Conservation (phyloP, 2,888 invertebrate genomes). For the Leptinotarsa rubiginosa region DNA sequence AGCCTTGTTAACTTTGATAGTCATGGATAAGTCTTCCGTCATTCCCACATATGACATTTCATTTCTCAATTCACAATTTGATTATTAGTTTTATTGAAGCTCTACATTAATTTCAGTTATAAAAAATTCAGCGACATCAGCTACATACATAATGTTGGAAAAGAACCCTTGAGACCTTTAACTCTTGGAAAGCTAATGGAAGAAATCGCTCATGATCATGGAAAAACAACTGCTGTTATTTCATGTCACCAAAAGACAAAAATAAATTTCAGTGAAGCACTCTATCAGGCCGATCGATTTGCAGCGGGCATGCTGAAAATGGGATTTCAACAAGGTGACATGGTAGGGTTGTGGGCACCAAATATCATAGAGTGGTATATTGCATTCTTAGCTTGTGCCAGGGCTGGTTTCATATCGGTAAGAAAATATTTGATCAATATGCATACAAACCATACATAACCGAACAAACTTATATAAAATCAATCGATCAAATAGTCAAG, state of each 20-base stretch:
- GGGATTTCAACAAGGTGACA: slow-evolving; percentile 78
- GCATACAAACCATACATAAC: too few relatives aligned
- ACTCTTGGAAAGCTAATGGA: slow-evolving; percentile 73
- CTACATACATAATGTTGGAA: slow-evolving; percentile 69
- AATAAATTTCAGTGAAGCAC: slow-evolving; percentile 68
- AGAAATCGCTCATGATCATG: slow-evolving; percentile 68
- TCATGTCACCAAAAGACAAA: slow-evolving; percentile 69
- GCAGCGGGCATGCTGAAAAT: slow-evolving; percentile 77
- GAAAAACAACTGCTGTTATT: slow-evolving; percentile 71
- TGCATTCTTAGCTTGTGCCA: slow-evolving; percentile 76
- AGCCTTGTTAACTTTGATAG: too few relatives aligned
- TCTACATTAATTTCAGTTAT: slow-evolving; percentile 27
- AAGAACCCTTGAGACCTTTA: slow-evolving; percentile 67
- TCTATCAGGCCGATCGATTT: slow-evolving; percentile 73
- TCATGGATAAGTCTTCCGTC: too few relatives aligned
- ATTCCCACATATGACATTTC: too few relatives aligned
- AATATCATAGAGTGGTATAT: slow-evolving; percentile 83
- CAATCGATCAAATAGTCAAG: too few relatives aligned
- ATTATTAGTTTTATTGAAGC: neutral
- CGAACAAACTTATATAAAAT: neutral
- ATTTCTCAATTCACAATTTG: too few relatives aligned
- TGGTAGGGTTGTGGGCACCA: slow-evolving; percentile 84
- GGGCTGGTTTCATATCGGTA: slow-evolving; percentile 80
- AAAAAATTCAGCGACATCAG: slow-evolving; percentile 62
- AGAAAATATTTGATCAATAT: slow-evolving; percentile 31